phyloP scores from a whole-genome alignment of 2,888 invertebrate species.

The Therioaphis trifolii region DNA sequence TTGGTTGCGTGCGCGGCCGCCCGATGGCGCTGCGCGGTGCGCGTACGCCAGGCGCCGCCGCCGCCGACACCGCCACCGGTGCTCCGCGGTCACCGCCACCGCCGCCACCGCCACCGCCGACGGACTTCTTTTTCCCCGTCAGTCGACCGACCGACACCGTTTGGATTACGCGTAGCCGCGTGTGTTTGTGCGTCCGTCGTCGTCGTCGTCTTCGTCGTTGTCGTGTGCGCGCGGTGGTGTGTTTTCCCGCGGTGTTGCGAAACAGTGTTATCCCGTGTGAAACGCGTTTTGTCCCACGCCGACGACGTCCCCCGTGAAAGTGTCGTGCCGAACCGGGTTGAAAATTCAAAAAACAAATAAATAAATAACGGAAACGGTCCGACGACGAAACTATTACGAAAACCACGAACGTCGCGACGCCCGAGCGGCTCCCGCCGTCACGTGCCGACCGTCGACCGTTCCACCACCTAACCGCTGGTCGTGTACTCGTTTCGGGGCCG shows the following conservation, averaged over 20 bases:
- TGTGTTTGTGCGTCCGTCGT: slow-evolving; percentile 13
- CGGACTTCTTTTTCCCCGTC: slow-evolving; percentile 2
- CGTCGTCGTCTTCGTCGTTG: not conserved
- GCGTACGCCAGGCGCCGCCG: not conserved
- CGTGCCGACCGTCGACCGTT: no score
- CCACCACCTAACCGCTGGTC: no score
- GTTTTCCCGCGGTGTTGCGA: not conserved
- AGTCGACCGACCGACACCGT: slow-evolving; percentile 56
- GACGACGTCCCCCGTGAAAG: no score
- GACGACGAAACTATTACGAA: no score
- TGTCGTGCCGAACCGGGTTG: no score
- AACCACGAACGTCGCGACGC: not conserved
- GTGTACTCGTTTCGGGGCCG: no score
- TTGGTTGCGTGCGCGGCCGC: slow-evolving; percentile 42
- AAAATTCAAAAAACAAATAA: no score
- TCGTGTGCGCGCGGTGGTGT: not conserved
- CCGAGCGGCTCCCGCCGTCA: not conserved
- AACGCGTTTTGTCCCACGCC: not conserved
- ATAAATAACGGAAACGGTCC: no score
- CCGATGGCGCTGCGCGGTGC: slow-evolving; percentile 43
- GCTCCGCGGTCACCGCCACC: not conserved
- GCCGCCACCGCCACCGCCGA: slow-evolving; percentile 7
- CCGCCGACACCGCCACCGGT: not conserved
- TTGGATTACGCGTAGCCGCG: slow-evolving; percentile 28
- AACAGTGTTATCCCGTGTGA: not conserved